Conservation (phyloP, 2,888 invertebrate genomes). For the Penaeus monodon region DNA sequence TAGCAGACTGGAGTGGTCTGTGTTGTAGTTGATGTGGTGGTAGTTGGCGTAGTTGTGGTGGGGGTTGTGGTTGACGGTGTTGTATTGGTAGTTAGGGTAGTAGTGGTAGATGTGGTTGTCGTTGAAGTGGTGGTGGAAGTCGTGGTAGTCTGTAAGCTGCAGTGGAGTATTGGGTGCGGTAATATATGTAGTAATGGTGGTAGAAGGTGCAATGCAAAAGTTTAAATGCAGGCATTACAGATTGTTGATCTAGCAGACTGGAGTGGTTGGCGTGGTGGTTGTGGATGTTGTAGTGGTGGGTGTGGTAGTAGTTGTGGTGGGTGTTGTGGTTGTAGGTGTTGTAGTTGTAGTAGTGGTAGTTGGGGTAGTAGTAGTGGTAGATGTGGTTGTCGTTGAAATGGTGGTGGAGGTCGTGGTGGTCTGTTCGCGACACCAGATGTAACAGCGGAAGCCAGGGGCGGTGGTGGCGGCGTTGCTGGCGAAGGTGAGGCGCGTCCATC, state of each 20-base stretch:
- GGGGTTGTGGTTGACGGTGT: neutral
- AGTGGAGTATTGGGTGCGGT: constrained; percentile 14
- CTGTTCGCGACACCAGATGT: constrained; percentile 14
- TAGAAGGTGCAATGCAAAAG: too few species aligned
- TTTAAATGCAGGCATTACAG: neutral
- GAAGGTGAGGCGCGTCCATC: constrained; percentile 25
- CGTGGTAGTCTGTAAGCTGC: constrained; percentile 1
- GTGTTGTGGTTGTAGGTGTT: neutral
- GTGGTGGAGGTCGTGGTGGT: constrained; percentile 7
- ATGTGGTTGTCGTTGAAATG: constrained; percentile 7
- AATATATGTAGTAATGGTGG: too few species aligned
- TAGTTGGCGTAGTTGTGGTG: too few species aligned
- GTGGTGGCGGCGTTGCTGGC: constrained; percentile 1
- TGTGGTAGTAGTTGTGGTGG: neutral
- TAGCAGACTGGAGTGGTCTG: too few species aligned
- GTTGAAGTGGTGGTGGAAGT: neutral
- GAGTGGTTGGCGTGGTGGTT: too few species aligned
- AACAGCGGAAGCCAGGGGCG: constrained; percentile 29
- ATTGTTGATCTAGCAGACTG: neutral
- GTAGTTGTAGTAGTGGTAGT: too few species aligned
- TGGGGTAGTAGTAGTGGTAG: neutral
- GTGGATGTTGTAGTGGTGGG: too few species aligned
- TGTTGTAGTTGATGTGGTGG: too few species aligned
- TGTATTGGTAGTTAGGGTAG: neutral
- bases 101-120: constrained; percentile 15